These are phyloP conservation scores for Ceratotherium simum DNA, from an alignment of 2,113 vertebrate genomes.

Conservation along the genomic window DNA sequence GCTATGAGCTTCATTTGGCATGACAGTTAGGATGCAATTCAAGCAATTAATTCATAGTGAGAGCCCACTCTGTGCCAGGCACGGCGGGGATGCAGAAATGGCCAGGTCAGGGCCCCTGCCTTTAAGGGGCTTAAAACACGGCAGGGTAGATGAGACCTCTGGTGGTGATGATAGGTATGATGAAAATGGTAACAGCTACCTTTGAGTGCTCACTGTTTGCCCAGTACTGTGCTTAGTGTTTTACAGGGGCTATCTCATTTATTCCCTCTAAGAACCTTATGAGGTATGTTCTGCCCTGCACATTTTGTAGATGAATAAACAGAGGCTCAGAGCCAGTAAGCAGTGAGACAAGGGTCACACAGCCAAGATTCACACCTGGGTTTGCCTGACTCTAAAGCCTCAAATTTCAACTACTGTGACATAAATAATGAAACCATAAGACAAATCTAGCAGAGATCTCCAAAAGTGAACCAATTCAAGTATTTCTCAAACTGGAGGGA, in stretches of 20 bases:
- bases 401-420: not conserved
- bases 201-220: constrained; percentile 10
- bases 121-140: not conserved
- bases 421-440: constrained; percentile 26
- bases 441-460: constrained; percentile 4
- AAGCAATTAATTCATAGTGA: not conserved
- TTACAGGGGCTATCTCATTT: not conserved
- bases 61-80: not conserved
- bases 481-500: not conserved
- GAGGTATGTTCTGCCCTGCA: not conserved
- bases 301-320: not conserved
- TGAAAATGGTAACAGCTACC: not conserved
- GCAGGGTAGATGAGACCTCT: not conserved
- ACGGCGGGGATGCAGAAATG: not conserved
- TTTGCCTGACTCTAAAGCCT: not conserved
- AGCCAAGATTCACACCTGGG: not conserved
- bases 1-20: not conserved
- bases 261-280: not conserved
- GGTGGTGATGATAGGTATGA: not conserved
- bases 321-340: not conserved
- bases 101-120: not conserved
- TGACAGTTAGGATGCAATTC: not conserved
- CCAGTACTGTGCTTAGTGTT: not conserved
- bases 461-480: not conserved
- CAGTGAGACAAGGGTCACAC: not conserved